These are phyloP conservation scores for Pterocles gutturalis DNA, from an alignment of 2,113 vertebrate genomes.

Conservation along the genomic window DNA sequence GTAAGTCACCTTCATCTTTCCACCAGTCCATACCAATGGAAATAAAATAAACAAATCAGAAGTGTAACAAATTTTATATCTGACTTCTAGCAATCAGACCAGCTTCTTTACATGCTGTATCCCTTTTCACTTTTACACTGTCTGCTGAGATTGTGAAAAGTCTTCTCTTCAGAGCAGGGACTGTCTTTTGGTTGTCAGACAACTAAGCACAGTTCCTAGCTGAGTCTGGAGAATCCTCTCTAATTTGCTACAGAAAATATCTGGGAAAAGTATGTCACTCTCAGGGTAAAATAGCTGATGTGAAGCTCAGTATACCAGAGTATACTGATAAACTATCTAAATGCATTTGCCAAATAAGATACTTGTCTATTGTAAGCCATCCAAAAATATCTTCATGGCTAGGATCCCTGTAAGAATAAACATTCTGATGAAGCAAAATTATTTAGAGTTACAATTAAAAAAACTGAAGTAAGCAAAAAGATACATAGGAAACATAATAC, in stretches of 20 bases:
- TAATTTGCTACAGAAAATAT: neutral
- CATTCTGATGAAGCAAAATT: slow-evolving; percentile 37
- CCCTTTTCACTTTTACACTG: neutral
- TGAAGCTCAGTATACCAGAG: neutral
- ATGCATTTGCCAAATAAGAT: slow-evolving; percentile 23
- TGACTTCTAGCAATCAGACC: neutral
- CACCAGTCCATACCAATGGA: neutral
- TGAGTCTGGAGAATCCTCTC: neutral
- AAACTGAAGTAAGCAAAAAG: slow-evolving; percentile 44
- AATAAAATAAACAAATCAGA: neutral
- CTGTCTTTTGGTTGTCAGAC: neutral
- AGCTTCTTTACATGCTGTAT: neutral
- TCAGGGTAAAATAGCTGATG: neutral
- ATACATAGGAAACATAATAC: slow-evolving; percentile 49
- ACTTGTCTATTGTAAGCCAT: slow-evolving; percentile 14
- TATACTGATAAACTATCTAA: slow-evolving; percentile 9
- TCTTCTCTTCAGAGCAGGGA: neutral
- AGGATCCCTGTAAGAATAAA: slow-evolving; percentile 21
- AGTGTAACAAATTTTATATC: neutral
- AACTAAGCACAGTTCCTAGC: neutral
- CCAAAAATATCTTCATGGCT: slow-evolving; percentile 30
- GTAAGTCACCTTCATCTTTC: neutral
- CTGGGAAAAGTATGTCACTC: neutral
- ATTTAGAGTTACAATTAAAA: slow-evolving; percentile 40
- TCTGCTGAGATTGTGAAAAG: neutral